Evolutionary conservation across 2,888 invertebrate species (phyloP), one percentile per base, ranked within the genome.

Genomic region (Macaria notata): DNA sequence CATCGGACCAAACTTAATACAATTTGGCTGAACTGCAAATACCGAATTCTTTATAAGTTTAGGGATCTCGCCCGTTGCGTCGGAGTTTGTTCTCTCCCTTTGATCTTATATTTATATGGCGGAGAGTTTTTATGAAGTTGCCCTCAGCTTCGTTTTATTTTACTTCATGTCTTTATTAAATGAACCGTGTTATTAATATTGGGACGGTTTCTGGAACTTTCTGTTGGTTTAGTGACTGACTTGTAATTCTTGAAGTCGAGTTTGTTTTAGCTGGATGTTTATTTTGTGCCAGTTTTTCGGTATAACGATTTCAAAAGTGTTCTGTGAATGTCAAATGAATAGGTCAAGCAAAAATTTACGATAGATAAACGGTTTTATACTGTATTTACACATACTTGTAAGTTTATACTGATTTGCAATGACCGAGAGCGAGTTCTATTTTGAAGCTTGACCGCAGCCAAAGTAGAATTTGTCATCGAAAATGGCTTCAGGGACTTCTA

Each of bases 81-180:
- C 45, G 8, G 55, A 54, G 51, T 54, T 51, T 51, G 51, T 48
- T 48, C 48, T 44, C 44, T 46, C 65, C 71, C 76, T 81, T 84
- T 84, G 84, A 85, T 84, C 81, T 74, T 69, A 54, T 71, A 69
- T 75, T 72, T 76, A 73, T 76, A 69, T 70, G 70, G 66, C 69
- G 67, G 62, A 19, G 61, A 65, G 67, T 72, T 72, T 72, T 72
- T 70, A 72, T 75, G 63, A 71, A 78, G 72, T 77, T 81, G 38
- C 46, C 42, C 44, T 42, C 74, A 71, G 31, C 49, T 9, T 53
- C 46, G 75, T 72, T 79, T 76, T 77, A 75, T 75, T 78, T 76
- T 72, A 76, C 68, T 72, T 73, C 66, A 63, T 64, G 69, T 66
- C 70, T 71, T 70, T 75, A 69, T 73, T 66, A 72, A 63, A 66